Base-by-base conservation (phyloP, 2,113 vertebrate genomes). In the Enhydra lutris region DNA sequence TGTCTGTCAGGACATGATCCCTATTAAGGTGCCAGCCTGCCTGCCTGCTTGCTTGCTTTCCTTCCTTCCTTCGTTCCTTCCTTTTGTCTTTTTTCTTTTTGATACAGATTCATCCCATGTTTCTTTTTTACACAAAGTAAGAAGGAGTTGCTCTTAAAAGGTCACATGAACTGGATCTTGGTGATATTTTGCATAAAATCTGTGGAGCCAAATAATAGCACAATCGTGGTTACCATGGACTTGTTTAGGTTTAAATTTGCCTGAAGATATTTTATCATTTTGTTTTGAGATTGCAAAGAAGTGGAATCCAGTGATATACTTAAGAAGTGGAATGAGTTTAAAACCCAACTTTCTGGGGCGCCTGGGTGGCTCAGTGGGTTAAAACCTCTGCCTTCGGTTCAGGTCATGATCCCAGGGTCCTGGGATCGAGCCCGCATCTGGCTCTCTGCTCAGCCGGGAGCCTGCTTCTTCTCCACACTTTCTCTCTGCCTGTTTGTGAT, bases 211-310 rank as follows among this genome's bases (percentile, higher is more conserved):
- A 92, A 50, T 69, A 26, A 61, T 61, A 61, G 20, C 47, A 47
- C 17, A 14, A 4, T 71, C 82, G 50, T 20, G n/a, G 18, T 79
- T 76, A 31, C 42, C 67, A 36, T 63, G 83, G 36, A 50, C 17
- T 86, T 50, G 7, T 29, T 80, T 65, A 65, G 15, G 4, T 81
- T 84, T 87, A 86, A 67, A 55, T 83, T 20, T 74, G 23, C 78
- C 47, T 86, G 23, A 61, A 83, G 36, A 17, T 52, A 52, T 69
- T 67, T 96, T 80, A n/a, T 81, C 57, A 69, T 94, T 96, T 93
- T 91, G 20, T 63, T 93, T 80, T 94, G 69, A 85, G 78, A 34
- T 96, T 55, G 47, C 42, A 39, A 31, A 87, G 71, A n/a, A 85
- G 34, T 80, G 31, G 45, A 87, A 78, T 69, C 24, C 73, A 78